Base-by-base conservation (phyloP, 2,888 invertebrate genomes). In the Crepidodera aurea region DNA sequence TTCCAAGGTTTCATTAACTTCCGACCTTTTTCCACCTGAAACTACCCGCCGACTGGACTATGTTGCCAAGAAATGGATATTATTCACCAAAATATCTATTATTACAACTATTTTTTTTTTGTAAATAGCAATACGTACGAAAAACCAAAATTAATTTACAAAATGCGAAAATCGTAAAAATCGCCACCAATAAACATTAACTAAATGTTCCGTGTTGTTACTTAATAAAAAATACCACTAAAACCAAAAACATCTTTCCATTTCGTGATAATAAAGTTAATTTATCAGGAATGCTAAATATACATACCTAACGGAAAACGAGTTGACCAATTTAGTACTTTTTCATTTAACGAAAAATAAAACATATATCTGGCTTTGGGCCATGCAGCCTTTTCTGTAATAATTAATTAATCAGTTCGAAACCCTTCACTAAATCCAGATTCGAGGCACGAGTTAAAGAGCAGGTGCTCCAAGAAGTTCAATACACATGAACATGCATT, bases 371-470 rank as follows among this genome's bases (percentile, higher is more conserved):
- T 42, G 10, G 42, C 42, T 19, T 16, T 19, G n/a, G 39, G 39
- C 13, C 39, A 16, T 15, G 13, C 42, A 19, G 16, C 42, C 42
- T 13, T 42, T 42, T 42, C 42, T 19, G 42, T 42, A 42, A 16
- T 42, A 42, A 42, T 42, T 42, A 42, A 42, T 42, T 42, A 42
- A 42, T 42, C 16, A 16, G 42, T 42, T 42, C 16, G 42, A 42
- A 42, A 42, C 6, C 42, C 42, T n/a, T 42, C n/a, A 42, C 42
- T 16, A 42, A 42, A 42, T 42, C 19, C 42, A 42, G 42, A 42
- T 42, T 42, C 42, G 16, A 16, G 16, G 42, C 42, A 42, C 42
- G 42, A 42, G 42, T 42, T 42, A 13, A 42, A 12, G 16, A 42
- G 42, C 42, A 42, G 42, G 42, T 42, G 42, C 42, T 42, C 16